These are phyloP conservation scores for Argynnis bischoffii DNA, from an alignment of 2,888 invertebrate species.

Conservation along the genomic window DNA sequence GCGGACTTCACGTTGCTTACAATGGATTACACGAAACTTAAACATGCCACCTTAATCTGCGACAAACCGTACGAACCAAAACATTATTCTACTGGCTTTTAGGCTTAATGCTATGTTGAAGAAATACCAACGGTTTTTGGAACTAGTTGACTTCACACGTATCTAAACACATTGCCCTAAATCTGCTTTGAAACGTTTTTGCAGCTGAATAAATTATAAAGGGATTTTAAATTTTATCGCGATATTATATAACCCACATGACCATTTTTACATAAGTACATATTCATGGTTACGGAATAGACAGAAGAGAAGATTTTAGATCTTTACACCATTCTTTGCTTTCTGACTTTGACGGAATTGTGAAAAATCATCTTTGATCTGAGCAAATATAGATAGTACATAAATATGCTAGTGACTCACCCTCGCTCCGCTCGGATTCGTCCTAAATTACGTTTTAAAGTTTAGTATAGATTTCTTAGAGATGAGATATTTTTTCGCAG, in stretches of 20 bases:
- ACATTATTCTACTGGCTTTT: conserved; percentile 60
- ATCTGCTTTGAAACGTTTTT: not conserved
- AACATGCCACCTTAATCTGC: conserved; percentile 76
- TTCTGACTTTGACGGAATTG: too few species aligned
- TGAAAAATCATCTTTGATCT: too few species aligned
- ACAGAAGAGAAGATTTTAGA: conserved; percentile 39
- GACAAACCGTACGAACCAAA: conserved; percentile 62
- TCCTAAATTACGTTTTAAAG: too few species aligned
- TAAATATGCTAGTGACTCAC: too few species aligned
- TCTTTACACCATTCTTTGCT: conserved; percentile 30
- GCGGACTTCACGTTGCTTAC: conserved; percentile 79
- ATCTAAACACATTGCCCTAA: conserved; percentile 14
- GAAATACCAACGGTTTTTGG: conserved; percentile 34
- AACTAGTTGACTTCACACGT: conserved; percentile 18
- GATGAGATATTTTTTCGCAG: too few species aligned
- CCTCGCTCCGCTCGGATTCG: too few species aligned
- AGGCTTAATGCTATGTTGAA: conserved; percentile 46
- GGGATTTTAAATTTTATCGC: conserved; percentile 1
- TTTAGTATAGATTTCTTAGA: too few species aligned
- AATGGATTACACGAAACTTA: conserved; percentile 77
- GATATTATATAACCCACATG: too few species aligned
- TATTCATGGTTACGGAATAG: too few species aligned
- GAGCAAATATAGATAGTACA: too few species aligned
- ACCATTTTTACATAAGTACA: too few species aligned
- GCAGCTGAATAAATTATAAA: not conserved